Conservation (phyloP, 2,113 vertebrate species). For the Vulpes ferrilata region DNA sequence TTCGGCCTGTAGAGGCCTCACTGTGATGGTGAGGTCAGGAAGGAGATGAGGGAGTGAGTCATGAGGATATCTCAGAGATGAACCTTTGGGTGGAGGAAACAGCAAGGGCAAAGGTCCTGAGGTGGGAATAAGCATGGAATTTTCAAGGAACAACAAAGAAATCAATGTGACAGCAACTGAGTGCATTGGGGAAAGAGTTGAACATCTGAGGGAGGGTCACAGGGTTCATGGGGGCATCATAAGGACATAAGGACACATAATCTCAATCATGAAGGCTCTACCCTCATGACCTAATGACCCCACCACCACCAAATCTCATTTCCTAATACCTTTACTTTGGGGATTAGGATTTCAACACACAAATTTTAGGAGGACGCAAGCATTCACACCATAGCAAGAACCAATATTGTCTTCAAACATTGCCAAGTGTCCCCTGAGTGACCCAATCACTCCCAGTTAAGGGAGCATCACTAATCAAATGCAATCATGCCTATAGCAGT, state of each 20-base stretch:
- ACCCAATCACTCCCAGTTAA: background rate
- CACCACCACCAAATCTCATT: background rate
- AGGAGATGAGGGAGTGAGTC: background rate
- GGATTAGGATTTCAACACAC: background rate
- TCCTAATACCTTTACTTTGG: background rate
- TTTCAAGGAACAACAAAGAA: background rate
- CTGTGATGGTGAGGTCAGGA: background rate
- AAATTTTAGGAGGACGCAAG: background rate
- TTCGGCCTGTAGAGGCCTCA: background rate
- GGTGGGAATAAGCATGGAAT: background rate
- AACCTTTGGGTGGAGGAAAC: background rate
- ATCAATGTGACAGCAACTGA: background rate
- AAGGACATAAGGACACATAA: background rate
- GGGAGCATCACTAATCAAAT: background rate
- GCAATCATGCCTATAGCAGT: background rate
- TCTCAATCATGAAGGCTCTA: background rate
- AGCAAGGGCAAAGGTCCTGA: background rate
- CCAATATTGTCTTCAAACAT: background rate
- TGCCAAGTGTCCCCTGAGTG: background rate
- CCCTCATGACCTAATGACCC: background rate
- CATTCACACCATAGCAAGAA: background rate
- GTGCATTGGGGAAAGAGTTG: no score
- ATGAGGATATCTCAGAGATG: background rate
- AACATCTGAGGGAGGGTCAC: rapidly evolving
- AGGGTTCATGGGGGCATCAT: background rate